Evolutionary conservation across 2,797 vertebrate species (phyloP), one percentile per base, ranked within the genome.

Genomic region (Euthynnus affinis): DNA sequence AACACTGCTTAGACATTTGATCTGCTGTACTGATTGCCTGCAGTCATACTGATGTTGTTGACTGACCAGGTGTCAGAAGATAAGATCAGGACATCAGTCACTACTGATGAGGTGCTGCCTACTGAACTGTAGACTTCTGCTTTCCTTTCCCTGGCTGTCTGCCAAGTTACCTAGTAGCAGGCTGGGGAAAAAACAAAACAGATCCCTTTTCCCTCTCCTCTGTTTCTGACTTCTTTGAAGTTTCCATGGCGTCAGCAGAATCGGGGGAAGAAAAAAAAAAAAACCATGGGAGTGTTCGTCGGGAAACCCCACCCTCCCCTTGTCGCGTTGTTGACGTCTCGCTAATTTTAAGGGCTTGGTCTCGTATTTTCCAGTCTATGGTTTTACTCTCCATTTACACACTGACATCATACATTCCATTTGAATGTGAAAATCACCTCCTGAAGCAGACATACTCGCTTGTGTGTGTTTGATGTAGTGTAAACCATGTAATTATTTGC

Each of bases 321-420:
- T 76, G 88, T 88, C 77, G 56, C 66, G 48, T 79, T 83, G 87
- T 89, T 89, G 89, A 89, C 81, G 88, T 82, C 83, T 81, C 49
- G 25, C 81, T 82, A 58, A 87, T 88, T 89, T 88, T 71, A 68
- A 86, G 85, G 88, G 81, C 78, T 87, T 73, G 86, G 90, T 85
- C 86, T 87, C 64, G 82, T 88, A 81, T 89, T 94, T 93, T 93
- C 88, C 89, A 92, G 91, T 51, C 83, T 70, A 76, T 74, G 89
- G 88, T 83, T 92, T 89, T 80, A 70, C 64, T 79, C 89, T 86
- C 81, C 61, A 25, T 86, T 86, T 87, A 83, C 76, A 81, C 84
- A 42, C 77, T 94, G 91, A 94, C 87, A 86, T 93, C 92, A 91
- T 92, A 56, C 92, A 94, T 94, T 94, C 92, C 93, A 71, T 88